Conservation (phyloP, 2,888 invertebrate genomes). For the Podotricha telesiphe region DNA sequence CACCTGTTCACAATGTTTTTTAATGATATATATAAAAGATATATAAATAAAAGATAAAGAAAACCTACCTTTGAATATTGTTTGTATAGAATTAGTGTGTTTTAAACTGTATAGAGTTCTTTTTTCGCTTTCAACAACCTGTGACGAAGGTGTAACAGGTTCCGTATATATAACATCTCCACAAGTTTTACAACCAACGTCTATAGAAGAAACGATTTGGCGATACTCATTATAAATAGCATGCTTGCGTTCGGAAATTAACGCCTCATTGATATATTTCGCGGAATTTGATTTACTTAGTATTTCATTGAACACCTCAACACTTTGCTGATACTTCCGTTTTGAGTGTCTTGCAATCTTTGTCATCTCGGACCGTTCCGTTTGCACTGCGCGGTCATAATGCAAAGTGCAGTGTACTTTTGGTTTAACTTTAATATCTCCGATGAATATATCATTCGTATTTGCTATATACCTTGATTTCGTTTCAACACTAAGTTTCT, state of each 20-base stretch:
- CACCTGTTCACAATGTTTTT: no score
- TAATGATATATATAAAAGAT: no score
- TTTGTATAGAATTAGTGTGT: slow-evolving; percentile 56
- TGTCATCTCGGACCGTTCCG: slow-evolving; percentile 26
- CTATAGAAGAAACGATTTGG: slow-evolving; percentile 58
- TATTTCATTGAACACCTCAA: not conserved
- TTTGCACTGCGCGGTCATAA: slow-evolving; percentile 42
- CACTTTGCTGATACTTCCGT: slow-evolving; percentile 9
- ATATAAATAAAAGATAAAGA: not conserved
- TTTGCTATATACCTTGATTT: slow-evolving; percentile 31
- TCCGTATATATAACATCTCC: slow-evolving; percentile 54
- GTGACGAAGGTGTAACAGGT: slow-evolving; percentile 53
- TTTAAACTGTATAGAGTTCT: slow-evolving; percentile 10
- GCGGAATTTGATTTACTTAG: slow-evolving; percentile 2
- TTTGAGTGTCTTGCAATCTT: slow-evolving; percentile 5
- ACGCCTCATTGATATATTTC: slow-evolving; percentile 1
- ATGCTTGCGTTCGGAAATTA: not conserved
- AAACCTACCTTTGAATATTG: slow-evolving; percentile 65
- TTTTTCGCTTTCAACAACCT: slow-evolving; percentile 6
- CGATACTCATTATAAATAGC: slow-evolving; percentile 39
- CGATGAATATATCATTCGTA: slow-evolving; percentile 52
- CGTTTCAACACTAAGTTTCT: slow-evolving; percentile 42
- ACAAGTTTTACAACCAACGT: slow-evolving; percentile 59
- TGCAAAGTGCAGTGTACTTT: slow-evolving; percentile 24
- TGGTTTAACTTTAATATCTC: slow-evolving; percentile 49